Evolutionary conservation across 1,140 invertebrate species (phyloP).

Genomic region (Eueides isabella): DNA sequence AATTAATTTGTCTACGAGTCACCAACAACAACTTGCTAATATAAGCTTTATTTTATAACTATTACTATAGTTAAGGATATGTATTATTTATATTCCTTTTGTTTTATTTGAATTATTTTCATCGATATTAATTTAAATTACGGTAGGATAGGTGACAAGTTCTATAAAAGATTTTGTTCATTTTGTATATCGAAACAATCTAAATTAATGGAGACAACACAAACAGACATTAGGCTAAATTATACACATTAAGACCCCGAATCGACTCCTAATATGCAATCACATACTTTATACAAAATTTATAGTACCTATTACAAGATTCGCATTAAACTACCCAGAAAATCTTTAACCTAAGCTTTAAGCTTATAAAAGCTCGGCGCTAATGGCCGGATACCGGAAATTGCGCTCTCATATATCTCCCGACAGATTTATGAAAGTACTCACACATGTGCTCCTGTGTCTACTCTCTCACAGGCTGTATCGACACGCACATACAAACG

Average conservation of each 20-base stretch:
- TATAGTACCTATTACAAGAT: constrained; percentile 82
- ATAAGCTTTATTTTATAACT: too few relatives aligned
- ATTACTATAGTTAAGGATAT: background rate
- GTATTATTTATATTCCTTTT: background rate
- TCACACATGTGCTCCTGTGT: constrained; percentile 74
- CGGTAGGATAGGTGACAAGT: background rate
- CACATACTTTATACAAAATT: constrained; percentile 82
- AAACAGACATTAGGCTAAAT: constrained; percentile 78
- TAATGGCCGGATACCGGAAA: constrained; percentile 94
- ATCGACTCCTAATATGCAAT: constrained; percentile 81
- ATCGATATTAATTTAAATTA: background rate
- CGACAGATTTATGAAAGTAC: constrained; percentile 93
- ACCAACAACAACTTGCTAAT: background rate
- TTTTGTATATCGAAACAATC: constrained; percentile 43
- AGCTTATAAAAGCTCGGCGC: constrained; percentile 85
- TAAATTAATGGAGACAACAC: constrained; percentile 48
- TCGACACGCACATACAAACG: constrained; percentile 48
- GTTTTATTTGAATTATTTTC: background rate
- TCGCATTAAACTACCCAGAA: constrained; percentile 83
- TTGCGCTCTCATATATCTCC: constrained; percentile 93
- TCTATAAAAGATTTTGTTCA: constrained; percentile 14
- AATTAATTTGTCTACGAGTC: background rate
- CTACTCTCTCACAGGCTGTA: constrained; percentile 56
- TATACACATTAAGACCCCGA: constrained; percentile 80
- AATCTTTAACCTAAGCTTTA: constrained; percentile 84